Base-by-base conservation (phyloP, 2,113 vertebrate genomes). In the Girardinichthys multiradiatus region DNA sequence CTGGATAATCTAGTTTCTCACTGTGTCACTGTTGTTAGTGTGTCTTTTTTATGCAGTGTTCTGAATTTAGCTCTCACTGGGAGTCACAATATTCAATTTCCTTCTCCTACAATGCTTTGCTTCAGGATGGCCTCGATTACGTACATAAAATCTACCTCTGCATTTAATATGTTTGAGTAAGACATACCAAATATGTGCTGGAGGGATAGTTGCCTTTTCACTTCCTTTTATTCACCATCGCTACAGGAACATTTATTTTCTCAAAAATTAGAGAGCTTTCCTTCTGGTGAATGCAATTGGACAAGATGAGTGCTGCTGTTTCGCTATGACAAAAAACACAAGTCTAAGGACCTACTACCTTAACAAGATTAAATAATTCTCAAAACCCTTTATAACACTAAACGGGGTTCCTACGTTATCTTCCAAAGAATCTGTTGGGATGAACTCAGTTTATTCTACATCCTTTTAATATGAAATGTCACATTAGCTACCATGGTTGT, bases 51-150 rank as follows among this genome's bases (percentile, higher is more conserved):
- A 69, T 80, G 68, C 83, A 71, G 39, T 35, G 33, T 58, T 90
- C 73, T 72, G 71, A 74, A 86, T 82, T 77, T 80, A 81, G 69
- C 64, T 71, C 74, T 83, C 79, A 72, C 64, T 78, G 74, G 67
- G 79, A 84, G 79, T 75, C 79, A 75, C 65, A 78, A 68, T 84
- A 77, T 89, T 84, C 75, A 63, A 73, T 74, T 89, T 82, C 85
- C 82, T 58, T 82, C 70, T 79, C 77, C 45, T 69, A 85, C 70
- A 84, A 70, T 76, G 73, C 29, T 70, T 71, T 76, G 70, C 77
- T 81, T 71, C 60, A 60, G 71, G 33, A 77, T 70, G 77, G 70
- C 81, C 68, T 76, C 4, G 26, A 80, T 89, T 84, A 81, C 82
- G 72, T 75, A 83, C 82, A 75, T 75, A 83, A 77, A 84, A 73